Base-by-base conservation (phyloP, 2,888 invertebrate species). In the Pedicia rivosa region DNA sequence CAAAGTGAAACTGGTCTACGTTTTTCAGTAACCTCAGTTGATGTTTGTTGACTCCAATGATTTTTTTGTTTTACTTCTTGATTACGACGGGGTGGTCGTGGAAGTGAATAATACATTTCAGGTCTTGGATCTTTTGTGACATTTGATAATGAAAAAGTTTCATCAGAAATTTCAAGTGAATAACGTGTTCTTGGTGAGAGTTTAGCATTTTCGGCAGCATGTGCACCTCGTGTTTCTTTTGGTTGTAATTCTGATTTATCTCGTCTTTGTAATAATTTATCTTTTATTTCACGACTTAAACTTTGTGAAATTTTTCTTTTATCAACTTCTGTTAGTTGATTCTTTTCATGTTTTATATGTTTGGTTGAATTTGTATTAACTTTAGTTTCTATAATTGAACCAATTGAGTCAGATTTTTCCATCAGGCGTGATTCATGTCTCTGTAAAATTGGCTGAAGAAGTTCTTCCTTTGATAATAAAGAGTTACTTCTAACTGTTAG, bases 301-400 rank as follows among this genome's bases (percentile, higher is more conserved):
- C 72, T 73, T 57, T 77, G 70, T 0, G 81, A 82, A 36, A 83
- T 63, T 45, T 71, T 67, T 49, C 72, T 72, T 50, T 83, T 84
- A 47, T 83, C 81, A 22, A 64, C 66, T 61, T 83, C 82, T 28
- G 72, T 38, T 8, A 44, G 40, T 10, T 43, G 64, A 63, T 47
- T 64, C 64, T 12, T 9, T 2, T 27, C 8, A 5, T 32, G 32
- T 20, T 17, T 13, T 8, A 20, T 32, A 10, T 32, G 32, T 20
- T 32, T 52, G 65, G 66, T 35, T 63, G 45, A 42, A 65, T 66
- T 46, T 66, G 66, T 20, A 62, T 63, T 14, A 62, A 55, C 31
- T 61, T 55, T 10, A 60, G 50, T 13, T 64, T 59, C 43, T 63
- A 57, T 40, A 70, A 66, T 14, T 17, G 70, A 65, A 38, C 68